Evolutionary conservation across 2,797 vertebrate species (phyloP), one percentile per base, ranked within the genome.

Genomic region (Argyrosomus regius): DNA sequence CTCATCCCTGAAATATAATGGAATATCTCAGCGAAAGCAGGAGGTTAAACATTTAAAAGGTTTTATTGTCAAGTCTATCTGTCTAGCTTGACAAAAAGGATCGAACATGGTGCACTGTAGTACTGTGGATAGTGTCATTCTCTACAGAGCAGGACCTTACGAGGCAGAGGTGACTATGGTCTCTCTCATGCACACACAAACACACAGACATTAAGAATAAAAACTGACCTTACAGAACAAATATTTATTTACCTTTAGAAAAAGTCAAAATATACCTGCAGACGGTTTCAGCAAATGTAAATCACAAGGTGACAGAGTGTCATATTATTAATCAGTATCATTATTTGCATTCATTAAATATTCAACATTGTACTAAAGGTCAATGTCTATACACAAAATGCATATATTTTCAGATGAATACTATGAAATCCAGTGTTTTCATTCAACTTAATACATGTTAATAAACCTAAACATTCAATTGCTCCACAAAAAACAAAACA

Each of bases 161-260:
- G 24, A 56, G 52, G 26, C 18, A n/a, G 9, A 7, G 14, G 6
- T 50, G 2, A 39, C 35, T 11, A 11, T 18, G 12, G 41, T 46
- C 12, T 70, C 16, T 12, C 6, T 48, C 6, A 58, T 3, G 5
- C 24, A 26, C 52, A 26, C 18, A 58, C 22, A 66, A 26, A 59
- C 1, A 31, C 7, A 22, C 18, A 50, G 3, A 24, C 24, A 20
- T 13, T 0, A 1, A 49, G n/a, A 71, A 64, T 0, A 18, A 59
- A 52, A 50, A 26, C 1, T 9, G 6, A 58, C 50, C 0, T 69
- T 48, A 9, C 12, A 48, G 12, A 26, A 76, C 12, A 82, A 78
- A n/a, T 31, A 11, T 92, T 91, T 91, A 91, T 90, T 91, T 57
- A 16, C 26, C 62, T 85, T 80, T 59, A 82, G 46, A 83, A 89